Evolutionary conservation across 2,797 vertebrate genomes (phyloP).

Genomic region (Sitta carolinensis): DNA sequence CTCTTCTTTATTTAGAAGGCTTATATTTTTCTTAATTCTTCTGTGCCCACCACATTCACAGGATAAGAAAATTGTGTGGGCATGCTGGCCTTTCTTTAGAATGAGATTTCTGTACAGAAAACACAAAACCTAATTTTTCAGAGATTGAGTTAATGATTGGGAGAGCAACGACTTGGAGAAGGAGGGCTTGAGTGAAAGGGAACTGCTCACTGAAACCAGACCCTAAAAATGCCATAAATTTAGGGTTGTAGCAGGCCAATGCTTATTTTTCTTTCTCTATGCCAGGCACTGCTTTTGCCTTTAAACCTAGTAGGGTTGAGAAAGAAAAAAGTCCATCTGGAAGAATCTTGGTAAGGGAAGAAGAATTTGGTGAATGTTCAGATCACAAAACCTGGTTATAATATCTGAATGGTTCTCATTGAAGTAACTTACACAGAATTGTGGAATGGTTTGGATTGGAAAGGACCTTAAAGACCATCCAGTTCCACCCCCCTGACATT

Average conservation of each 20-base stretch:
- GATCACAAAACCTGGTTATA: conserved; percentile 53
- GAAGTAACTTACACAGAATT: neutral
- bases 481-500: neutral
- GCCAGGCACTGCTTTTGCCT: neutral
- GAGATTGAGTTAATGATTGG: neutral
- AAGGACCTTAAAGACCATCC: neutral
- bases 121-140: conserved; percentile 32
- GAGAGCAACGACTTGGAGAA: conserved; percentile 12
- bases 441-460: neutral
- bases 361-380: neutral
- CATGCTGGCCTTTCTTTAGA: neutral
- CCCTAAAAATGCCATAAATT: conserved; percentile 4
- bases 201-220: conserved; percentile 45
- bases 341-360: neutral
- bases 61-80: neutral
- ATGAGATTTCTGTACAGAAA: conserved; percentile 35
- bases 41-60: neutral
- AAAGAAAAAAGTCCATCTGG: neutral
- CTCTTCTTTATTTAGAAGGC: neutral
- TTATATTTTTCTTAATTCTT: neutral
- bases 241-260: neutral
- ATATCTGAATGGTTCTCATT: conserved; percentile 3
- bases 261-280: neutral
- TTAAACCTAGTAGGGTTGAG: neutral
- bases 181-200: conserved; percentile 26